These are phyloP conservation scores for Horisme vitalbata DNA, from an alignment of 2,888 invertebrate genomes.

Conservation along the genomic window DNA sequence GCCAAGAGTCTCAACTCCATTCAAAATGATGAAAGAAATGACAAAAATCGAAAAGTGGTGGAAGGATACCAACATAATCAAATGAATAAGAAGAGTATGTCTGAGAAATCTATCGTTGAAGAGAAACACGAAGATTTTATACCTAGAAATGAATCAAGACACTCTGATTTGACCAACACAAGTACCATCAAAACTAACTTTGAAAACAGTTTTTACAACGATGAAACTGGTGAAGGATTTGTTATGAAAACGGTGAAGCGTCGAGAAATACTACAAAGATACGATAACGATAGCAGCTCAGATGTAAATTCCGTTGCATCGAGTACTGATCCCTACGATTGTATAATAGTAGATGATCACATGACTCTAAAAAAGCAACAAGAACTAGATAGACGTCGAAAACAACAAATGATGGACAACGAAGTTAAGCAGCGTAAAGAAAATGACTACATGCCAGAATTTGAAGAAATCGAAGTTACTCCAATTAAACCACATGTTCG, in stretches of 20 bases:
- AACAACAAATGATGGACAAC: slow-evolving; percentile 62
- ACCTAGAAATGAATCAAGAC: slow-evolving; percentile 72
- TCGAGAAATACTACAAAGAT: slow-evolving; percentile 88
- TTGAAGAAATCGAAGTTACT: slow-evolving; percentile 77
- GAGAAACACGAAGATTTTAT: slow-evolving; percentile 70
- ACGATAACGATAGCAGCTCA: slow-evolving; percentile 85
- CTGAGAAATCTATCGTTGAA: slow-evolving; percentile 71
- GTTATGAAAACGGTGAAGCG: slow-evolving; percentile 88
- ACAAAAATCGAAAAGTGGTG: slow-evolving; percentile 53
- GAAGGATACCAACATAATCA: slow-evolving; percentile 61
- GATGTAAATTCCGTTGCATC: slow-evolving; percentile 85
- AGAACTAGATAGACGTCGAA: slow-evolving; percentile 73
- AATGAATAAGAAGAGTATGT: slow-evolving; percentile 71
- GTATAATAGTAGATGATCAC: slow-evolving; percentile 93
- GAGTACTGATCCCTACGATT: slow-evolving; percentile 89
- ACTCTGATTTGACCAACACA: slow-evolving; percentile 74
- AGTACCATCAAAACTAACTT: slow-evolving; percentile 81
- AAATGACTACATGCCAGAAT: slow-evolving; percentile 74
- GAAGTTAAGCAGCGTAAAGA: slow-evolving; percentile 72
- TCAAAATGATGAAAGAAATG: slow-evolving; percentile 65
- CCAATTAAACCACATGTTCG: slow-evolving; percentile 77
- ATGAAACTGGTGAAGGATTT: slow-evolving; percentile 85
- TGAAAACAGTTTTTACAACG: slow-evolving; percentile 86
- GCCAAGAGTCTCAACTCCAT: slow-evolving; percentile 76
- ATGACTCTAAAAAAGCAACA: slow-evolving; percentile 80